Evolutionary conservation across 2,113 vertebrate species (phyloP).

Genomic region (Canis aureus): DNA sequence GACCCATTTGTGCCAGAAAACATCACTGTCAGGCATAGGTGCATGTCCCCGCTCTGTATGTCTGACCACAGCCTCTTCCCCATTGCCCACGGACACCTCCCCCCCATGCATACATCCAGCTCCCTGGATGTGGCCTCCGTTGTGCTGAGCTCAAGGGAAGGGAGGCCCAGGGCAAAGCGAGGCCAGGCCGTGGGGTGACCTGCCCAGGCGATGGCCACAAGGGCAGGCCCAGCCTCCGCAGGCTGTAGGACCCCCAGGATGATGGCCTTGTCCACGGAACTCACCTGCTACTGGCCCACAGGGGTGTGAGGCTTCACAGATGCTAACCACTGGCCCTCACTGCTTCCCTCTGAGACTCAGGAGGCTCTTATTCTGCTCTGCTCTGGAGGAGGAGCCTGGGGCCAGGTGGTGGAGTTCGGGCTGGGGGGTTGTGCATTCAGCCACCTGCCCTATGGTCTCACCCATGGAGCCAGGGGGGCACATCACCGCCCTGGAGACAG

Average conservation of each 20-base stretch:
- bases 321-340: background rate
- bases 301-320: rapidly evolving
- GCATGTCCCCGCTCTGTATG: background rate
- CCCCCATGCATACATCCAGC: rapidly evolving
- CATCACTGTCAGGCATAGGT: rapidly evolving
- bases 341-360: background rate
- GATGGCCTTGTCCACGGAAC: background rate
- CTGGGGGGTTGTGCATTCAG: background rate
- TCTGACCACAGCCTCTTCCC: background rate
- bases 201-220: too few relatives aligned
- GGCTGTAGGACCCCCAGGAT: background rate
- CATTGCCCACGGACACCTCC: background rate
- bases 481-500: background rate
- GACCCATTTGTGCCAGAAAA: background rate
- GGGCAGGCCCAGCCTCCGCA: background rate
- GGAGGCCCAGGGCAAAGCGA: background rate
- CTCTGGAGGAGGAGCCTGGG: background rate
- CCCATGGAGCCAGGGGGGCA: background rate
- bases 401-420: background rate
- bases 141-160: background rate
- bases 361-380: background rate
- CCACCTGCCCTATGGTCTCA: rapidly evolving
- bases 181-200: background rate
- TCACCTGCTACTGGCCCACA: rapidly evolving
- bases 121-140: too few relatives aligned